Base-by-base conservation (phyloP, 2,888 invertebrate species). In the Cheilosia impressa region DNA sequence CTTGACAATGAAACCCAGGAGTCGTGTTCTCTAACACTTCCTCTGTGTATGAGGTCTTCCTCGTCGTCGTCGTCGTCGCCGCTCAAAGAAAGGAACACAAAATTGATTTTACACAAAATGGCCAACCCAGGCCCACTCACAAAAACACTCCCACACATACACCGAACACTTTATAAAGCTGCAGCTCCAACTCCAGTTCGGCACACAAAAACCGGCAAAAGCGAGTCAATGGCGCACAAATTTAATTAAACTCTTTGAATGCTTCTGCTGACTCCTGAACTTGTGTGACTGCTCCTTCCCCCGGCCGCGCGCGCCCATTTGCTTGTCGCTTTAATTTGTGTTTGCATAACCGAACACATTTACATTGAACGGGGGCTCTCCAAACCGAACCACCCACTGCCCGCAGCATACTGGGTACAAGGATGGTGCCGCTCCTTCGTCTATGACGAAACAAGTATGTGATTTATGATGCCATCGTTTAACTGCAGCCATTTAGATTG, bases 181-280 rank as follows among this genome's bases (percentile, higher is more conserved):
- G 45, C 52, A 24, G 6, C 15, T 15, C 52, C 52, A 50, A 19
- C 19, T 19, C 19, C 22, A 22, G 52, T 22, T 19, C 50, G 34
- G 45, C 34, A 71, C 55, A 71, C 65, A 79, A 68, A 77, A 62
- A 58, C 72, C 72, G 19, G 55, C 81, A 78, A 72, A 85, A 72
- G 75, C 69, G 81, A 85, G 71, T 81, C 81, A 80, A 81, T 85
- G 81, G 81, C 85, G 73, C 71, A 85, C 85, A 85, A 85, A 85
- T 85, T 85, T 85, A 85, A 85, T 85, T 85, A 85, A 85, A 81
- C 81, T 71, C 85, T 84, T 84, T 84, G 84, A 84, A 84, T 69
- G 75, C 65, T 75, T 72, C 31, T 75, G 84, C 84, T 84, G 84
- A 84, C 84, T 84, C 75, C 75, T 84, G 78, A 84, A 80, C 84